These are phyloP conservation scores for Melospiza georgiana DNA, from an alignment of 2,113 vertebrate species.

Conservation along the genomic window DNA sequence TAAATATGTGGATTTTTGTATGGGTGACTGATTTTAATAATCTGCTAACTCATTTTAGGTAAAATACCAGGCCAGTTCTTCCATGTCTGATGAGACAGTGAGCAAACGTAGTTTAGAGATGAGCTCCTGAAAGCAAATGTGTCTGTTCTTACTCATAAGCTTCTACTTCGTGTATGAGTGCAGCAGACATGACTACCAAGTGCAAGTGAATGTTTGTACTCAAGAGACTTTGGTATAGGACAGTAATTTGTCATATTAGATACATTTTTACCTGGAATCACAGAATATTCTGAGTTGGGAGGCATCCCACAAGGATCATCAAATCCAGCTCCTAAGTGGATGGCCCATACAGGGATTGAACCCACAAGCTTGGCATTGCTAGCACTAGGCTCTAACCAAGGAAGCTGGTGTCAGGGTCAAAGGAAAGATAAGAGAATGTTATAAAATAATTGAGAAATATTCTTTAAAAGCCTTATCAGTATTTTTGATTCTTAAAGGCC, in stretches of 20 bases:
- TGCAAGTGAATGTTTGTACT: background rate
- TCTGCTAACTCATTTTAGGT: background rate
- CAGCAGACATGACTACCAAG: background rate
- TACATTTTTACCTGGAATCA: background rate
- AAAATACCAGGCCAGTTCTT: background rate
- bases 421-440: background rate
- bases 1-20: background rate
- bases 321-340: background rate
- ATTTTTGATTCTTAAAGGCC: background rate
- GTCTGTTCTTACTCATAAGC: background rate
- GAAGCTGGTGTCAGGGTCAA: background rate
- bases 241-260: background rate
- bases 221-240: background rate
- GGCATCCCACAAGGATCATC: background rate
- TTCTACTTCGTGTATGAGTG: background rate
- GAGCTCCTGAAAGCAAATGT: background rate
- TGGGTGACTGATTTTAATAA: background rate
- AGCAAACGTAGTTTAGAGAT: background rate
- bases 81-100: background rate
- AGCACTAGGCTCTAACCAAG: background rate
- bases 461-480: background rate
- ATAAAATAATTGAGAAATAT: background rate
- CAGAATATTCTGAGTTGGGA: background rate
- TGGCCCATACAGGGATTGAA: rapidly evolving
- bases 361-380: background rate